Evolutionary conservation across 1,140 invertebrate genomes (phyloP).

Genomic region (Drosophila eugracilis): DNA sequence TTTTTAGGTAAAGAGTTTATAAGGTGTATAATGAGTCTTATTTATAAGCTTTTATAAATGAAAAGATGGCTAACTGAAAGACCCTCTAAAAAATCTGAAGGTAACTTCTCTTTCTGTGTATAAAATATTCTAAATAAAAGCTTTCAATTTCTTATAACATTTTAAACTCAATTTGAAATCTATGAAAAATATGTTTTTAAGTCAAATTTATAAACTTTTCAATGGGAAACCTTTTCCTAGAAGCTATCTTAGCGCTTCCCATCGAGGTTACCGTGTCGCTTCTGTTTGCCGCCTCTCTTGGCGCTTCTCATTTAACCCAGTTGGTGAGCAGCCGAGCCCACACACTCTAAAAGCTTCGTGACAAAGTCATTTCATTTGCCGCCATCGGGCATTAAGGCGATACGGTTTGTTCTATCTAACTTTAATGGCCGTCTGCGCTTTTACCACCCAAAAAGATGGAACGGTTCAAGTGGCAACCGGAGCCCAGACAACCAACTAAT

Average conservation of each 20-base stretch:
- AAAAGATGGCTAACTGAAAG: too few relatives aligned
- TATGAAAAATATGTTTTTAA: neutral
- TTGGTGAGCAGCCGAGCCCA: slow-evolving; percentile 4
- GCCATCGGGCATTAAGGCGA: slow-evolving; percentile 51
- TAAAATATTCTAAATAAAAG: too few relatives aligned
- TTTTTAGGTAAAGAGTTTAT: too few relatives aligned
- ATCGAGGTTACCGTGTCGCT: slow-evolving; percentile 21
- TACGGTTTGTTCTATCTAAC: slow-evolving; percentile 72
- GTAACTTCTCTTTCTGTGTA: too few relatives aligned
- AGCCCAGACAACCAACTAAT: slow-evolving; percentile 70
- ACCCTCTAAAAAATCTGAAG: too few relatives aligned
- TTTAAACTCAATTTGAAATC: too few relatives aligned
- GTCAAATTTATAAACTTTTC: neutral
- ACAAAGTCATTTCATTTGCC: slow-evolving; percentile 75
- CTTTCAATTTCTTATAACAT: too few relatives aligned
- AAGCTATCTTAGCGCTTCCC: neutral
- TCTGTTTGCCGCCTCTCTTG: slow-evolving; percentile 34
- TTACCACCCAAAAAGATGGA: slow-evolving; percentile 68
- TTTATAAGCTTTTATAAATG: too few relatives aligned
- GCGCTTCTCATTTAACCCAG: slow-evolving; percentile 31
- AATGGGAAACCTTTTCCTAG: too few relatives aligned
- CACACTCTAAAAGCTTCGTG: slow-evolving; percentile 70
- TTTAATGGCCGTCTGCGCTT: slow-evolving; percentile 69
- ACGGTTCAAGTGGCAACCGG: slow-evolving; percentile 39
- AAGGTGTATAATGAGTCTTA: too few relatives aligned